A percentile compares a stretch with the other conserved stretches of the same genome.
These are phyloP conservation scores for Drosophila trapezifrons DNA, from an alignment of 1,140 invertebrate species.

Conservation along the genomic window DNA sequence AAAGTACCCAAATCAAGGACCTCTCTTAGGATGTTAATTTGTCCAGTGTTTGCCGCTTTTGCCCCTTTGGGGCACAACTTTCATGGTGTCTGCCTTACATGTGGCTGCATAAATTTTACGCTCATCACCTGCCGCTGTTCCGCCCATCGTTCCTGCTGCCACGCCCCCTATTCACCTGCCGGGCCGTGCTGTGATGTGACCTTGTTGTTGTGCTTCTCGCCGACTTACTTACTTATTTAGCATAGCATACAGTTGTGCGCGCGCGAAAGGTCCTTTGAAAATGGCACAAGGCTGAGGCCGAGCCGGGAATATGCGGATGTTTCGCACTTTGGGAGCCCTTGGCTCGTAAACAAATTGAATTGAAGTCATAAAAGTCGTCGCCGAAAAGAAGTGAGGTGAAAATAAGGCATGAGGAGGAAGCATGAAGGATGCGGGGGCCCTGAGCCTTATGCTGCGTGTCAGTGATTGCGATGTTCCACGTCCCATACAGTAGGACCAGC, in stretches of 20 bases:
- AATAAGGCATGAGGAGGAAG: too few species aligned
- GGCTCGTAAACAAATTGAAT: slow-evolving; percentile 82
- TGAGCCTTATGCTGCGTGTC: slow-evolving; percentile 72
- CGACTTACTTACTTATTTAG: slow-evolving; percentile 73
- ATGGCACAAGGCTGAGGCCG: slow-evolving; percentile 45
- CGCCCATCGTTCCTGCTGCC: slow-evolving; percentile 9
- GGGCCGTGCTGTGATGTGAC: slow-evolving; percentile 36
- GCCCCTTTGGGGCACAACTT: slow-evolving; percentile 59
- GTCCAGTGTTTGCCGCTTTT: slow-evolving; percentile 5
- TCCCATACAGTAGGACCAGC: not conserved
- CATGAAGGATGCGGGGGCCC: not conserved
- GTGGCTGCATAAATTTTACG: slow-evolving; percentile 82
- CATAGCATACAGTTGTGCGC: slow-evolving; percentile 63
- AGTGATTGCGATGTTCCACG: slow-evolving; percentile 70
- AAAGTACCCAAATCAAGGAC: not conserved
- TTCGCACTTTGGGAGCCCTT: slow-evolving; percentile 49
- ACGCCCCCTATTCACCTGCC: slow-evolving; percentile 13
- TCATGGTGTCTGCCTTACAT: slow-evolving; percentile 69
- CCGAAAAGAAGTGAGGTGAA: slow-evolving; percentile 57
- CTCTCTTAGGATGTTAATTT: not conserved
- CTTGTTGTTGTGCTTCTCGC: slow-evolving; percentile 58
- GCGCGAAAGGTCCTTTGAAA: slow-evolving; percentile 50
- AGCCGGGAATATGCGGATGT: slow-evolving; percentile 11
- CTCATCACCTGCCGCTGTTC: slow-evolving; percentile 71
- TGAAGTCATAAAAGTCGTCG: slow-evolving; percentile 81